Percentiles rank a stretch among this genome's conserved stretches.
Conservation (phyloP, 2,888 invertebrate species). For the Hydrotaea diabolus region DNA sequence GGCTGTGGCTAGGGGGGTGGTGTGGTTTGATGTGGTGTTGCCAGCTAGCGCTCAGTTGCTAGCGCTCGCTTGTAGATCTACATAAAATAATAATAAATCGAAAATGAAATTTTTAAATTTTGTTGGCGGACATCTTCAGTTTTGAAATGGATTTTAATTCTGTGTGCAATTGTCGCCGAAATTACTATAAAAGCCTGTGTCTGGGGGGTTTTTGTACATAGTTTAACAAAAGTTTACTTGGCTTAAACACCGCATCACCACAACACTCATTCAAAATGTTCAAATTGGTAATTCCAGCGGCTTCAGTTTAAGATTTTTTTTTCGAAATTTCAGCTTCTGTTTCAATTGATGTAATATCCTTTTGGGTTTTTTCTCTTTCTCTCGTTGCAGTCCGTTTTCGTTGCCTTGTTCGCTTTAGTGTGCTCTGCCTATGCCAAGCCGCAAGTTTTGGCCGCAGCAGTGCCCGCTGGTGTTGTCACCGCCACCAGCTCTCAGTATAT, state of each 20-base stretch:
- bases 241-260: constrained; percentile 45
- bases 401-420: constrained; percentile 80
- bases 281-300: constrained; percentile 72
- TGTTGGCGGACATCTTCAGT: constrained; percentile 68
- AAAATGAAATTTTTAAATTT: constrained; percentile 56
- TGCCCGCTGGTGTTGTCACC: constrained; percentile 77
- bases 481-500: constrained; percentile 78
- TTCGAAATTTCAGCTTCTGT: too few species aligned
- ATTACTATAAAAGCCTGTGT: constrained; percentile 14
- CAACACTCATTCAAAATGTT: constrained; percentile 73
- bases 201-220: constrained; percentile 14
- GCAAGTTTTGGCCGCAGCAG: constrained; percentile 70
- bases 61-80: constrained; percentile 6
- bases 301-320: neutral
- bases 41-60: neutral
- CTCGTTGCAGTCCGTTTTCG: constrained; percentile 77
- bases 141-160: constrained; percentile 2
- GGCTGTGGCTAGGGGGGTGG: neutral
- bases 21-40: neutral
- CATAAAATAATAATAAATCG: constrained; percentile 35
- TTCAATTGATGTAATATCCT: too few species aligned
- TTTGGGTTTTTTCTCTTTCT: constrained; percentile 9
- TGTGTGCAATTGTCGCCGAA: neutral
- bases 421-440: constrained; percentile 82
- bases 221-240: constrained; percentile 53